Evolutionary conservation across 1,140 invertebrate genomes (phyloP).

Genomic region (Aphelinus atriplicis): DNA sequence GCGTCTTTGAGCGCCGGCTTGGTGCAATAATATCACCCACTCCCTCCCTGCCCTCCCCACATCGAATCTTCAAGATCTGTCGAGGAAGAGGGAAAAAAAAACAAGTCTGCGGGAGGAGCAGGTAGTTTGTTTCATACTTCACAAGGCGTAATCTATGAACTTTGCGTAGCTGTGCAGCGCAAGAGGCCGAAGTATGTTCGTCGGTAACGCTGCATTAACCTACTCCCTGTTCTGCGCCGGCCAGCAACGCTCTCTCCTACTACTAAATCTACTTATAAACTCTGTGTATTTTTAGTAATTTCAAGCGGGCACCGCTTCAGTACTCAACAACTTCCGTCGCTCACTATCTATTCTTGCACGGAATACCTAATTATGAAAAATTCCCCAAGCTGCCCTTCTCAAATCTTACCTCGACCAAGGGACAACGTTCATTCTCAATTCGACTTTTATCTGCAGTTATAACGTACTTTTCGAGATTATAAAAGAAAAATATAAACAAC

Average conservation of each 20-base stretch:
- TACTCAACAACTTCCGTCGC: not conserved
- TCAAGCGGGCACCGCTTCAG: not conserved
- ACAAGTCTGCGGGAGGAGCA: not conserved
- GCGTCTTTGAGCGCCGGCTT: no score
- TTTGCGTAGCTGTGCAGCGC: conserved; percentile 16
- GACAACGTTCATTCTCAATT: no score
- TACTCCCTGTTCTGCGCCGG: not conserved
- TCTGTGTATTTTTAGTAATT: conserved; percentile 37
- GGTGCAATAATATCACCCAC: no score
- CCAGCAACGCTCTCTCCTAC: not conserved
- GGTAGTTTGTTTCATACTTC: conserved; percentile 32
- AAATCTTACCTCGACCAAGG: no score
- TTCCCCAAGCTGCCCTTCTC: not conserved
- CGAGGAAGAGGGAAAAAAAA: not conserved
- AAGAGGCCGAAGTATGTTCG: conserved; percentile 8
- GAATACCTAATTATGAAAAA: conserved; percentile 3
- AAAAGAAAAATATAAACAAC: no score
- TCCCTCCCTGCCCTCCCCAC: no score
- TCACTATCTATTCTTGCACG: conserved; percentile 9
- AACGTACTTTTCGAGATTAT: no score
- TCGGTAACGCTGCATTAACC: conserved; percentile 31
- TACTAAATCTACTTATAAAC: conserved; percentile 33
- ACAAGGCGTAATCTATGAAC: conserved; percentile 27
- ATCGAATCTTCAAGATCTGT: no score
- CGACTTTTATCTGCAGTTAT: no score